phyloP scores from a whole-genome alignment of 2,797 vertebrate genomes.

The Macropodus opercularis region DNA sequence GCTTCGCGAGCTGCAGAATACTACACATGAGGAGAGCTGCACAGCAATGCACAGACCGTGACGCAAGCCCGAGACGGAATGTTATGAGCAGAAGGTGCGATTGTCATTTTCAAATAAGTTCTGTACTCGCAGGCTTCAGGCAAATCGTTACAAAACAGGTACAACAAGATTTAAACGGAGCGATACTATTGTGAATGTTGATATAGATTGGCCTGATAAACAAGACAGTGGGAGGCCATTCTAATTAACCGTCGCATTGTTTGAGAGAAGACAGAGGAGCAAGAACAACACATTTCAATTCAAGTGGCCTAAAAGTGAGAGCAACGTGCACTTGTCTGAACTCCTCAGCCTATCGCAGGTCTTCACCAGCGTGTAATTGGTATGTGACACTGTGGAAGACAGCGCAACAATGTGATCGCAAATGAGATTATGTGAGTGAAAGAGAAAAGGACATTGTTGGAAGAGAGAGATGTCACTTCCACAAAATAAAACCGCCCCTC shows the following conservation, averaged over 20 bases:
- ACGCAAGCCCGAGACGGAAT: background rate
- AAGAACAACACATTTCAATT: constrained; percentile 23
- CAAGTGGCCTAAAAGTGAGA: constrained; percentile 24
- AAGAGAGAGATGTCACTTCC: constrained; percentile 48
- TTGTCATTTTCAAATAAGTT: too few relatives aligned
- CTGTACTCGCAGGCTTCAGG: too few relatives aligned
- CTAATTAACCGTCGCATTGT: constrained; percentile 2
- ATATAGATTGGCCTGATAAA: constrained; percentile 14
- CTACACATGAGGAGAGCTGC: background rate
- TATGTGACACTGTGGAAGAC: constrained; percentile 62
- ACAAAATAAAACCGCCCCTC: constrained; percentile 43
- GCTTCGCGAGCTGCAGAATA: background rate
- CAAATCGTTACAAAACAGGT: too few relatives aligned
- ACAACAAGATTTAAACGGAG: constrained; percentile 3
- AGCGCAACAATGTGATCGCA: constrained; percentile 61
- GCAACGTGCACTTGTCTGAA: constrained; percentile 47
- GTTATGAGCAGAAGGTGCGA: too few relatives aligned
- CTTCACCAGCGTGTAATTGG: constrained; percentile 63
- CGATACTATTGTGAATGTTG: background rate
- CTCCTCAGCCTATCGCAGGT: constrained; percentile 24
- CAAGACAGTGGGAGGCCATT: constrained; percentile 4
- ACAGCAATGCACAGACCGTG: background rate
- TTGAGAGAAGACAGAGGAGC: background rate
- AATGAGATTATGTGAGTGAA: constrained; percentile 64
- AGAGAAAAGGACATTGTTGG: constrained; percentile 52